Percentiles rank a stretch among this genome's conserved stretches.
phyloP scores from a whole-genome alignment of 2,113 vertebrate species.

The Probosciger aterrimus region DNA sequence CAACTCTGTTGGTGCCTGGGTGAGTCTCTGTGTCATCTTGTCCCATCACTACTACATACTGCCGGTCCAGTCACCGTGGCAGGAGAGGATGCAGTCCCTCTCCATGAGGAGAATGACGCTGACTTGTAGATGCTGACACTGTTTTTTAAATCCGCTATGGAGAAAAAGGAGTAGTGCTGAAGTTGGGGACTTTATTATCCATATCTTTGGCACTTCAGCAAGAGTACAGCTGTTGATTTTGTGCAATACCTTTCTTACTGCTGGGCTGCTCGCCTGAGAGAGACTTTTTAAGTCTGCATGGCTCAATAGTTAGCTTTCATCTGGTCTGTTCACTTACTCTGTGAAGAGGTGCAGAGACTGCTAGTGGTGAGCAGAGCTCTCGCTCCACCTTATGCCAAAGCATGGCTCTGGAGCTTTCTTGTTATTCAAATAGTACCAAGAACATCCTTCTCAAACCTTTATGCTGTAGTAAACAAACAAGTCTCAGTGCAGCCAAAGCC shows the following conservation, averaged over 20 bases:
- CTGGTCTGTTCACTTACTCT: rapidly evolving
- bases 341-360: background rate
- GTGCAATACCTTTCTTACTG: background rate
- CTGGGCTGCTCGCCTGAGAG: background rate
- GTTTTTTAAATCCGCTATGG: background rate
- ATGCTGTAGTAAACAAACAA: constrained; percentile 34
- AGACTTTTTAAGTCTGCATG: background rate
- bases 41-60: rapidly evolving
- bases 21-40: background rate
- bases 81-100: background rate
- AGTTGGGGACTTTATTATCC: background rate
- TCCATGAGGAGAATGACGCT: background rate
- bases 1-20: background rate
- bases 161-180: background rate
- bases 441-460: constrained; percentile 38
- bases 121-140: background rate
- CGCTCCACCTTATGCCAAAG: background rate
- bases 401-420: background rate
- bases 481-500: constrained; percentile 5
- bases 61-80: background rate
- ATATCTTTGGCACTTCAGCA: background rate
- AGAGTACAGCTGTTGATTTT: background rate
- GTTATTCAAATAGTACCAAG: background rate
- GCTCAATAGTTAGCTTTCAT: background rate
- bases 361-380: background rate